Conservation (phyloP, 2,888 invertebrate species). For the Erynnis tages region DNA sequence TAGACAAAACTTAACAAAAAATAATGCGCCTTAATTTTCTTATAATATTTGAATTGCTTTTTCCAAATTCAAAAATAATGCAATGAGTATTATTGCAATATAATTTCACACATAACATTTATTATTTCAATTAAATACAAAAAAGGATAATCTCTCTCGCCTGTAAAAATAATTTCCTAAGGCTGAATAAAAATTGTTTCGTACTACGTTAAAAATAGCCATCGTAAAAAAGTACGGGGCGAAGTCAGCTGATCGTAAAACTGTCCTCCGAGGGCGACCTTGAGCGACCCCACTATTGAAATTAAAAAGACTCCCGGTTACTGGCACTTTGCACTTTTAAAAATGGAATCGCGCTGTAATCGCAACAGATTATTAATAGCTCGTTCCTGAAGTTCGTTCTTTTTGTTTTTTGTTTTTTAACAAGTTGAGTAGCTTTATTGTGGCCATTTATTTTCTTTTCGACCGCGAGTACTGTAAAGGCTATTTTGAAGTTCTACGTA, state of each 20-base stretch:
- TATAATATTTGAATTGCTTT: too few species aligned
- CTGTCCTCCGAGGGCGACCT: slow-evolving; percentile 73
- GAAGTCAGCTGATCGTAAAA: slow-evolving; percentile 74
- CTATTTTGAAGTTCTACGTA: too few species aligned
- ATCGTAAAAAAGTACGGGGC: slow-evolving; percentile 33
- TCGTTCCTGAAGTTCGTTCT: slow-evolving; percentile 11
- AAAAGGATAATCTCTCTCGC: too few species aligned
- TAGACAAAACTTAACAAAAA: too few species aligned
- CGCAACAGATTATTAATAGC: slow-evolving; percentile 29
- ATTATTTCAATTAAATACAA: too few species aligned
- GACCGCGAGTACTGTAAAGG: too few species aligned
- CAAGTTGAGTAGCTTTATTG: not conserved
- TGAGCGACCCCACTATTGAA: slow-evolving; percentile 80
- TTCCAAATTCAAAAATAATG: too few species aligned
- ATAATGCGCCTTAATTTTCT: too few species aligned
- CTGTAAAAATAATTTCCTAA: not conserved
- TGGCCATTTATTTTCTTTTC: too few species aligned
- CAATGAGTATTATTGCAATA: too few species aligned
- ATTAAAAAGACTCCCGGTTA: slow-evolving; percentile 74
- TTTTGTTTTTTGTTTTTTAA: slow-evolving; percentile 11
- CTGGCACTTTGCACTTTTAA: slow-evolving; percentile 77
- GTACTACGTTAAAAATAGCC: slow-evolving; percentile 20
- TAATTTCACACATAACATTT: too few species aligned
- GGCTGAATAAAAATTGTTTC: slow-evolving; percentile 10
- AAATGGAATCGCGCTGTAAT: slow-evolving; percentile 52